Conservation (phyloP, 1,140 invertebrate species). For the Drosophila persimilis region DNA sequence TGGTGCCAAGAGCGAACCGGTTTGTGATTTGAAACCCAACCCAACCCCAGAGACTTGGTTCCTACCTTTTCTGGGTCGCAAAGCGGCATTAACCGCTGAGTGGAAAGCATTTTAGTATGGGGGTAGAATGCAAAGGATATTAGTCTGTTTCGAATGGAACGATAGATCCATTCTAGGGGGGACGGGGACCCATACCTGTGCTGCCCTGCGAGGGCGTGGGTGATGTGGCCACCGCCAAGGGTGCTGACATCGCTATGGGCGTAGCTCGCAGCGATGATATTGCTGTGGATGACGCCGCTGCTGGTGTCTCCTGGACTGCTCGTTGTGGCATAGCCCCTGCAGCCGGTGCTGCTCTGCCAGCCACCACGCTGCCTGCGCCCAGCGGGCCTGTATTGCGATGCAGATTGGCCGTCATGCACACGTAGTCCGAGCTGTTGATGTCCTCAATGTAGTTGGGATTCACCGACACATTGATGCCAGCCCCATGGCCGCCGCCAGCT, state of each 20-base stretch:
- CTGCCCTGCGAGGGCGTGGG: conserved; percentile 82
- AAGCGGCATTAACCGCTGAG: conserved; percentile 57
- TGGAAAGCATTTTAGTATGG: conserved; percentile 39
- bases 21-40: neutral
- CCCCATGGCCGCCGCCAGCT: conserved; percentile 9
- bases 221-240: conserved; percentile 69
- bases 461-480: conserved; percentile 74
- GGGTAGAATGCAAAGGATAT: neutral
- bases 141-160: too few relatives aligned
- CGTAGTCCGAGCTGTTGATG: conserved; percentile 88
- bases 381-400: conserved; percentile 50
- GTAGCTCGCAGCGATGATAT: conserved; percentile 53
- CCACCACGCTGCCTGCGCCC: conserved; percentile 24
- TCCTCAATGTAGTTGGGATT: conserved; percentile 85
- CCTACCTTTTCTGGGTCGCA: conserved; percentile 66
- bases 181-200: conserved; percentile 46
- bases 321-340: conserved; percentile 29
- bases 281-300: conserved; percentile 39
- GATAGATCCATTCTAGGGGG: too few relatives aligned
- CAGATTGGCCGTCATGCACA: conserved; percentile 87
- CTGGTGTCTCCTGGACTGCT: conserved; percentile 22
- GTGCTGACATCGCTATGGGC: conserved; percentile 62
- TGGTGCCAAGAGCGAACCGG: too few relatives aligned
- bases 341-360: conserved; percentile 21
- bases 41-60: conserved; percentile 8